These are phyloP conservation scores for Gadus chalcogrammus DNA, from an alignment of 2,113 vertebrate genomes.

Conservation along the genomic window DNA sequence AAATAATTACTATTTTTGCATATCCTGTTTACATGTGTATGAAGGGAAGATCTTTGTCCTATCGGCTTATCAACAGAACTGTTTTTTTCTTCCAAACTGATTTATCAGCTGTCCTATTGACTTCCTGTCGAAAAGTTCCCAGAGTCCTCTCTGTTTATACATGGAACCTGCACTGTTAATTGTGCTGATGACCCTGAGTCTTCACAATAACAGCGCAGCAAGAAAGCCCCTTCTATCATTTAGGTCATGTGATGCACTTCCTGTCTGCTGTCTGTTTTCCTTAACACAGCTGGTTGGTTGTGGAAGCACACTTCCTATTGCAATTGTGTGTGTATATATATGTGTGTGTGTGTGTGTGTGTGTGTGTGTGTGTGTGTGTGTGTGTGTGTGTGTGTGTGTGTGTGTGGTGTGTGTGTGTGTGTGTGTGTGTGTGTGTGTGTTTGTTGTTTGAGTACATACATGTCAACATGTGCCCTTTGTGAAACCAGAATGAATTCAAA, in stretches of 20 bases:
- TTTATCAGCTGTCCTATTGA: not conserved
- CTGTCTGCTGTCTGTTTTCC: conserved; percentile 27
- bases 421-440: no score
- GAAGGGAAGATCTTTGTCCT: conserved; percentile 1
- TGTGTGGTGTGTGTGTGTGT: not conserved
- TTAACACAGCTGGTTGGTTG: conserved; percentile 38
- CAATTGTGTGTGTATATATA: not conserved
- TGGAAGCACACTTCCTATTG: conserved; percentile 40
- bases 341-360: not conserved
- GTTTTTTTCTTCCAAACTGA: conserved; percentile 1
- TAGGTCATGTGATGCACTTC: conserved; percentile 39
- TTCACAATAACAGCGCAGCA: conserved; percentile 7
- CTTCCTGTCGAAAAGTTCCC: conserved; percentile 1
- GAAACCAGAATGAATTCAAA: no score
- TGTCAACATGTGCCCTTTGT: no score
- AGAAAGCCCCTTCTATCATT: conserved; percentile 30
- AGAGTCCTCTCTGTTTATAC: not conserved
- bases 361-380: not conserved
- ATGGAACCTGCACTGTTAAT: conserved; percentile 6
- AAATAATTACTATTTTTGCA: not conserved
- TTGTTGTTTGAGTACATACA: not conserved
- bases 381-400: not conserved
- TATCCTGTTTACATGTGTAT: conserved; percentile 2
- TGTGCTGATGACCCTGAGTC: conserved; percentile 11
- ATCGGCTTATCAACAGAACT: conserved; percentile 3